Evolutionary conservation across 2,797 vertebrate species (phyloP), one percentile per base, ranked within the genome.

Genomic region (Chrosomus eos): DNA sequence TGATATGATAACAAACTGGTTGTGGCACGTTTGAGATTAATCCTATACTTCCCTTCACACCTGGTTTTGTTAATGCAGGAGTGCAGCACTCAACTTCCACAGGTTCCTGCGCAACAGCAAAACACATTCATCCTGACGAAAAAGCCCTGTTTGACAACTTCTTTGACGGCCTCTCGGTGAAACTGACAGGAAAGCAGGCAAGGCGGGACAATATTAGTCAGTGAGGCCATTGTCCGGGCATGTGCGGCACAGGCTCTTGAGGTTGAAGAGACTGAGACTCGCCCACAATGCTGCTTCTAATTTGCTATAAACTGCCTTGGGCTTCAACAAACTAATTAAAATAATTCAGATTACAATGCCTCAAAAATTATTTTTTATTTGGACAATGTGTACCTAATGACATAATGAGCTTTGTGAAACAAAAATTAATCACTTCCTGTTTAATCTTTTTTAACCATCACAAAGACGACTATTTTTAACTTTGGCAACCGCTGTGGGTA

Each of bases 81-180:
- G 51, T 9, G 14, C 23, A n/a, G 31, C 51, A n/a, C 74, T 74
- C 14, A 23, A 14, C 19, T 36, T 83, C n/a, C 18, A 28, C 19
- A n/a, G 53, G 73, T 76, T 78, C 78, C 64, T 7, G 19, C 14
- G 33, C 53, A 79, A 84, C 70, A 67, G 10, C 48, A 71, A 53
- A 78, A 45, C 51, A 70, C 19, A 60, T 58, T 79, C 51, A 53
- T 33, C 38, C 36, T 53, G 48, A 40, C 3, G n/a, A 83, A 75
- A 78, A 79, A 79, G 51, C 83, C 82, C 75, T 79, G 75, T 84
- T 84, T 62, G 74, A 84, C 75, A 71, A 71, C 83, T 84, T 76
- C 45, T 74, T 31, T 19, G 18, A 67, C 21, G 60, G 23, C 60
- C 31, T 82, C 2, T 3, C 64, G 16, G 80, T 38, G 38, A 40